Percentiles rank a stretch among this genome's conserved stretches.
phyloP scores from a whole-genome alignment of 2,888 invertebrate genomes.

The Zaprionus bogoriensis region DNA sequence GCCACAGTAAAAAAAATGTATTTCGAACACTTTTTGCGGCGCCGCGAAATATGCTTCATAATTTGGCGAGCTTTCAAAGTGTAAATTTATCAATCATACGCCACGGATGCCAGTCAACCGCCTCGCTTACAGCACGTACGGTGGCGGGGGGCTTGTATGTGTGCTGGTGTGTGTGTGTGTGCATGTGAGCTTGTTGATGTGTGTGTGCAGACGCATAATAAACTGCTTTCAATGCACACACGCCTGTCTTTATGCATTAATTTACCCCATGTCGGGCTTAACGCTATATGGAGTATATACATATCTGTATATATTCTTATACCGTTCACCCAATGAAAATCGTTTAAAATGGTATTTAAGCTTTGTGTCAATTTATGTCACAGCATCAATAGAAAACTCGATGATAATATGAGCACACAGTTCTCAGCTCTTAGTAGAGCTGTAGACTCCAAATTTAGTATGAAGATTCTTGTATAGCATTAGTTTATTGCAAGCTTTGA shows the following conservation, averaged over 20 bases:
- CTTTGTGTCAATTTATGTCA: no score
- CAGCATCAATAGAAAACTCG: no score
- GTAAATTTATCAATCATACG: conserved; percentile 71
- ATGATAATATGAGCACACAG: no score
- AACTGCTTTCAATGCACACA: conserved; percentile 64
- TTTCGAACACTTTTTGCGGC: conserved; percentile 21
- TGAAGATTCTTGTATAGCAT: no score
- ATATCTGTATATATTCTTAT: conserved; percentile 8
- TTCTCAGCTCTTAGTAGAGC: no score
- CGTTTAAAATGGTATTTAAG: no score
- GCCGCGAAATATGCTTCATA: conserved; percentile 29
- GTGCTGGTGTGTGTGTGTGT: not conserved
- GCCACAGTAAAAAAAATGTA: conserved; percentile 3
- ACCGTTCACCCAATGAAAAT: no score
- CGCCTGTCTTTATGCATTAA: conserved; percentile 62
- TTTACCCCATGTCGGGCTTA: conserved; percentile 51
- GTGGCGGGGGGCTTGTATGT: not conserved
- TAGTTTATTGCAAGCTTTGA: no score
- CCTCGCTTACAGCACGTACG: conserved; percentile 22
- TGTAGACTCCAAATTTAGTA: no score
- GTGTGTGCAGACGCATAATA: conserved; percentile 49
- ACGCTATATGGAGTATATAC: conserved; percentile 29
- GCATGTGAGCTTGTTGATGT: conserved; percentile 12
- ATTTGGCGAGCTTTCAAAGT: conserved; percentile 50
- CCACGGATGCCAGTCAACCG: conserved; percentile 37